phyloP scores from a whole-genome alignment of 2,113 vertebrate species.

The Opisthocomus hoazin region DNA sequence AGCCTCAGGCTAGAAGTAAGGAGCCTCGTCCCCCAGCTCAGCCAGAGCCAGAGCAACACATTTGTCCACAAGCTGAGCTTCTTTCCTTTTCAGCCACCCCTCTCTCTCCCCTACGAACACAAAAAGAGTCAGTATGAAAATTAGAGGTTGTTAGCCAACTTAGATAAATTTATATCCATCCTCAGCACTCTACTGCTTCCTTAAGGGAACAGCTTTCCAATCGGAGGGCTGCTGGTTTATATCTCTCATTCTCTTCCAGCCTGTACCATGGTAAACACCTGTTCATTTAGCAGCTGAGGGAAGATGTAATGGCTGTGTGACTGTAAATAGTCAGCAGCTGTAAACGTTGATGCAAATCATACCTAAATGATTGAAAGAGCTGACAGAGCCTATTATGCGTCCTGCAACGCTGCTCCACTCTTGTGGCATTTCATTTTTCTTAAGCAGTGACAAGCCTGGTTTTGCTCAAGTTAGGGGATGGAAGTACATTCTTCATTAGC shows the following conservation, averaged over 20 bases:
- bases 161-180: not conserved
- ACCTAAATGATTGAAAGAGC: not conserved
- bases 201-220: not conserved
- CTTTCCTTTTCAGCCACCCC: not conserved
- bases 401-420: not conserved
- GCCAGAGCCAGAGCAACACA: not conserved
- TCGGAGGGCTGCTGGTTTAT: not conserved
- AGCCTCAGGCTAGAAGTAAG: not conserved
- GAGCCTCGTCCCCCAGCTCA: not conserved
- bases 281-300: conserved; percentile 46
- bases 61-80: not conserved
- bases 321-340: conserved; percentile 19
- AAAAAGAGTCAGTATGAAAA: not conserved
- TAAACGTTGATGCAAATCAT: not conserved
- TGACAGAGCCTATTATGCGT: not conserved
- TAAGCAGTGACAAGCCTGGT: not conserved
- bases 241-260: not conserved
- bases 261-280: conserved; percentile 1
- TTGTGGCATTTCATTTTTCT: not conserved
- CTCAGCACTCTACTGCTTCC: not conserved
- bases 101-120: not conserved
- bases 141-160: not conserved
- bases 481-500: not conserved
- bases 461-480: not conserved
- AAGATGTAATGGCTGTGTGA: not conserved